phyloP scores from a whole-genome alignment of 2,797 vertebrate species.

The Babyrousa celebensis region DNA sequence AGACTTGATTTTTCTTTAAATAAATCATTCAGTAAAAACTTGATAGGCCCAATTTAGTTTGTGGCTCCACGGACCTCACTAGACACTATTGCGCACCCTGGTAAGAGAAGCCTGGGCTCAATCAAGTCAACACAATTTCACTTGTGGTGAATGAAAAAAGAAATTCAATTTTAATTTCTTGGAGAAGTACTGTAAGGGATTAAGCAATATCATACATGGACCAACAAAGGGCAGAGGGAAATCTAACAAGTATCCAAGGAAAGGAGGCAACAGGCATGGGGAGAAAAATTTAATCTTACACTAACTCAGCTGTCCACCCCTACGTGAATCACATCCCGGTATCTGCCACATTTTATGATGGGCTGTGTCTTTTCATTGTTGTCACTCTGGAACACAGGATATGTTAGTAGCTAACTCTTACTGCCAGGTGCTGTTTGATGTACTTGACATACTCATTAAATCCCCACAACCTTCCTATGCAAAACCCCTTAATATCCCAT shows the following conservation, averaged over 20 bases:
- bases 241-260: constrained; percentile 41
- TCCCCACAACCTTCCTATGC: background rate
- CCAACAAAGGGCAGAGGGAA: constrained; percentile 47
- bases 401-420: background rate
- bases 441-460: constrained; percentile 10
- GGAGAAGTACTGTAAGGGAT: constrained; percentile 64
- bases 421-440: background rate
- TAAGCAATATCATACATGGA: constrained; percentile 25
- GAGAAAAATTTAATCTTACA: constrained; percentile 59
- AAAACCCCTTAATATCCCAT: constrained; percentile 14
- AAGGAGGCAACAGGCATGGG: constrained; percentile 51
- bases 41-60: background rate
- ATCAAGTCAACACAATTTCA: constrained; percentile 34
- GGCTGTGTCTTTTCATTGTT: background rate
- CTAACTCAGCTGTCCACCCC: background rate
- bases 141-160: constrained; percentile 30
- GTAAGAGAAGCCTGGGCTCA: constrained; percentile 9
- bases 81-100: background rate
- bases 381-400: background rate
- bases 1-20: constrained; percentile 3
- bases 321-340: background rate
- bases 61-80: background rate
- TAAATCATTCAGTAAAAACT: background rate
- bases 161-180: constrained; percentile 57
- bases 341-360: constrained; percentile 9